A percentile compares a stretch with the other conserved stretches of the same genome.
Conservation (phyloP, 2,113 vertebrate genomes). For the rat (Rattus norvegicus) region DNA sequence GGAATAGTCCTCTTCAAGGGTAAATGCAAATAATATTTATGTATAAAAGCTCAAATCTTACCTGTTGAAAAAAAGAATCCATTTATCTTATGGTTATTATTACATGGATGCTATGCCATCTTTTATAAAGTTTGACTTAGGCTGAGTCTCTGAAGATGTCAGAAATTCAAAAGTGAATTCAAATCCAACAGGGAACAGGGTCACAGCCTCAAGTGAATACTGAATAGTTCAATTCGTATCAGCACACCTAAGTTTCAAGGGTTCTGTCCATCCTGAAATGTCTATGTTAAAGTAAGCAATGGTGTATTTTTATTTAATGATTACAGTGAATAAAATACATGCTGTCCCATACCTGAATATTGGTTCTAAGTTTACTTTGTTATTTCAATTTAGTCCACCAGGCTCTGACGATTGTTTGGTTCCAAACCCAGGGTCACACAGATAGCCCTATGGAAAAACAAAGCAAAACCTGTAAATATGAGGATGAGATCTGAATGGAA, state of each 20-base stretch:
- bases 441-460: not conserved
- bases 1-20: not conserved
- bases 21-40: not conserved
- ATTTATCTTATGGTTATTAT: not conserved
- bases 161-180: slow-evolving; percentile 40
- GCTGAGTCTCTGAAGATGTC: slow-evolving; percentile 18
- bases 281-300: not conserved
- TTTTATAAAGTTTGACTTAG: slow-evolving; percentile 2
- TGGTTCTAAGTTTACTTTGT: not conserved
- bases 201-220: not conserved
- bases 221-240: not conserved
- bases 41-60: slow-evolving; percentile 18
- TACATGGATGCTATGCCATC: not conserved
- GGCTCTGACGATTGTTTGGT: not conserved
- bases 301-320: not conserved
- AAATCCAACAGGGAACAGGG: slow-evolving; percentile 15
- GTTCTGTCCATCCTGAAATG: not conserved
- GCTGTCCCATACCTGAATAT: not conserved
- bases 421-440: not conserved
- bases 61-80: not conserved
- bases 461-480: not conserved
- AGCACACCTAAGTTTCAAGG: not conserved
- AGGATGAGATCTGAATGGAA: too few species aligned
- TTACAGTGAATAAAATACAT: not conserved
- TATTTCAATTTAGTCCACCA: not conserved